Percentiles rank a stretch among this genome's conserved stretches.
These are phyloP conservation scores for Macrochelys suwanniensis DNA, from an alignment of 2,797 vertebrate species.

Conservation along the genomic window DNA sequence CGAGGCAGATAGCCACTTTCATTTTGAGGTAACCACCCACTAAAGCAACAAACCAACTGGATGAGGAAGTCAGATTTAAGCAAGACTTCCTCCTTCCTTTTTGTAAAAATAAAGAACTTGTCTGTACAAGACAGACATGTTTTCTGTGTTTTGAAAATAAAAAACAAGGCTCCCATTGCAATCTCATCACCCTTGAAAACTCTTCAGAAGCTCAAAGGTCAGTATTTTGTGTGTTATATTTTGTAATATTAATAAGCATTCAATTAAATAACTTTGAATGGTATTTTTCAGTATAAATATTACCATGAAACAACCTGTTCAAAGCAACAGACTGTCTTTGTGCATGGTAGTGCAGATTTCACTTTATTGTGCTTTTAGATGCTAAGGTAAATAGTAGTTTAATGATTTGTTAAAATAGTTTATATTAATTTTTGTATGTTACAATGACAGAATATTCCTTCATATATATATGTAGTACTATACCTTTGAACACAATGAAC, in stretches of 20 bases:
- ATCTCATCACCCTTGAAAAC: fast-evolving
- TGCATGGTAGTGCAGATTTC: fast-evolving
- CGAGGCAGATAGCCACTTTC: neutral
- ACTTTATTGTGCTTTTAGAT: neutral
- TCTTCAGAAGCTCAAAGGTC: neutral
- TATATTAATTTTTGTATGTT: neutral
- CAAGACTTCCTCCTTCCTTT: conserved; percentile 70
- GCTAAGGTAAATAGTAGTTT: neutral
- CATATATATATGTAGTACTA: too few relatives aligned
- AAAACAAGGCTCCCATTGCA: neutral
- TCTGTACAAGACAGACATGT: neutral
- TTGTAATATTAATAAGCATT: fast-evolving
- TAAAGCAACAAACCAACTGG: neutral
- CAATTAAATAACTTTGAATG: fast-evolving
- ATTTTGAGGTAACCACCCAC: neutral
- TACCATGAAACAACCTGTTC: neutral
- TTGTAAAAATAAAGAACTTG: neutral
- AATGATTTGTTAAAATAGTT: neutral
- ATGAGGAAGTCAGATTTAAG: conserved; percentile 29
- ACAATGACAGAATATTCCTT: neutral
- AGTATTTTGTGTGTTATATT: neutral
- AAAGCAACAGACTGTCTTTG: neutral
- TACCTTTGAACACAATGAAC: neutral
- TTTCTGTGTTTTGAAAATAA: fast-evolving
- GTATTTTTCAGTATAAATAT: neutral